These are phyloP conservation scores for Misgurnus anguillicaudatus DNA, from an alignment of 2,113 vertebrate species.

Conservation along the genomic window DNA sequence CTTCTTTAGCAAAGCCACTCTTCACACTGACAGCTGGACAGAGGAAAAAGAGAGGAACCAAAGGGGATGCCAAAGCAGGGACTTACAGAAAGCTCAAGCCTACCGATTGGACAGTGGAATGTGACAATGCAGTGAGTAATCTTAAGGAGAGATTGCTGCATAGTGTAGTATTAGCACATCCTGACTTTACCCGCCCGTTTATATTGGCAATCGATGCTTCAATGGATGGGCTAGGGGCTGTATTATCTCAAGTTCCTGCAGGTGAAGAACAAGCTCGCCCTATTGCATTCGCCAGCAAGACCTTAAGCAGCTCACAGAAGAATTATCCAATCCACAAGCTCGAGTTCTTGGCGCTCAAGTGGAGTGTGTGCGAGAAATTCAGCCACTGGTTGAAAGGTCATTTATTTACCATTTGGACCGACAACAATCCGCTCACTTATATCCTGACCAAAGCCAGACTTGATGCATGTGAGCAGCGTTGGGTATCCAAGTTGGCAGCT, in stretches of 20 bases:
- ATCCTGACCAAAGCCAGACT: too few species aligned
- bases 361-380: conserved; percentile 20
- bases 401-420: too few species aligned
- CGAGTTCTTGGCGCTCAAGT: conserved; percentile 47
- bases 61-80: conserved; percentile 10
- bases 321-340: conserved; percentile 47
- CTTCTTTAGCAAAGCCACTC: conserved; percentile 21
- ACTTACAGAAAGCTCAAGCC: not conserved
- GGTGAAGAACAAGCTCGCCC: conserved; percentile 24
- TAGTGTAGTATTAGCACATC: too few species aligned
- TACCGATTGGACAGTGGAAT: not conserved
- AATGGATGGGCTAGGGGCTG: conserved; percentile 35
- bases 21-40: conserved; percentile 39
- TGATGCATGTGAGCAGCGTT: too few species aligned
- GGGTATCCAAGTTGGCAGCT: too few species aligned
- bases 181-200: too few species aligned
- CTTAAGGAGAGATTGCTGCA: too few species aligned
- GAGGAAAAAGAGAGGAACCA: conserved; percentile 24
- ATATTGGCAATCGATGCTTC: conserved; percentile 26
- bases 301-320: conserved; percentile 14
- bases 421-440: too few species aligned
- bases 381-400: too few species aligned
- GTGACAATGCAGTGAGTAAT: not conserved
- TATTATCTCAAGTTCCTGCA: conserved; percentile 33
- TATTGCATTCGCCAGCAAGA: conserved; percentile 38